These are phyloP conservation scores for Turdus rufiventris DNA, from an alignment of 2,113 vertebrate species.

Conservation along the genomic window DNA sequence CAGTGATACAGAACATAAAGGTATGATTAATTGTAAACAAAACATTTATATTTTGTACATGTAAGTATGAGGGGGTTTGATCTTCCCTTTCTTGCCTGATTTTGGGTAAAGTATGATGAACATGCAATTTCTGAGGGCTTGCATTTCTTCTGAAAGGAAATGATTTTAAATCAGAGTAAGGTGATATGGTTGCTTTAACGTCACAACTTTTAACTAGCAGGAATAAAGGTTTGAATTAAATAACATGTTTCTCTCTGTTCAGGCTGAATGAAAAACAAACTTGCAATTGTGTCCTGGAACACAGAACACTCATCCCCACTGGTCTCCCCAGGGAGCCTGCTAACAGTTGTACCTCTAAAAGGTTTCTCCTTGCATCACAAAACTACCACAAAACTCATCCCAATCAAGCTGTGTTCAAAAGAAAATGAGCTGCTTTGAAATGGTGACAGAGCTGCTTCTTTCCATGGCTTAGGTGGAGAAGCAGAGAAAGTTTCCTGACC, in stretches of 20 bases:
- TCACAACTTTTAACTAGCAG: neutral
- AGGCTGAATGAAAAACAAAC: fast-evolving
- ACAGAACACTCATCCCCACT: neutral
- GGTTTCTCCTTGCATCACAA: neutral
- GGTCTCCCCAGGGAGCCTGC: neutral
- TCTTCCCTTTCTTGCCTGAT: neutral
- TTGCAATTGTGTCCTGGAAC: neutral
- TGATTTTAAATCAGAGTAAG: neutral
- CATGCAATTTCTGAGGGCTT: neutral
- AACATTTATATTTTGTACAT: neutral
- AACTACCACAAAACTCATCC: neutral
- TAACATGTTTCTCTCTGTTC: neutral
- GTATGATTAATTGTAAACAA: neutral
- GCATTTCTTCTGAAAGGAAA: neutral
- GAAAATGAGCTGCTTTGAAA: neutral
- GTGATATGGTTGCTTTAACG: neutral
- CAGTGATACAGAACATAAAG: neutral
- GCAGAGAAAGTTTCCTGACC: neutral
- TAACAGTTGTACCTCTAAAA: neutral
- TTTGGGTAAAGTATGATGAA: neutral
- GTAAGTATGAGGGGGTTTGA: neutral
- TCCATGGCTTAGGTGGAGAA: neutral
- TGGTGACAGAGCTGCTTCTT: neutral
- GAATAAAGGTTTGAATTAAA: neutral
- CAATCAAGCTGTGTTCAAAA: neutral